Evolutionary conservation across 1,140 invertebrate genomes (phyloP), one percentile per base, ranked within the genome.

Genomic region (Cydia fagiglandana): DNA sequence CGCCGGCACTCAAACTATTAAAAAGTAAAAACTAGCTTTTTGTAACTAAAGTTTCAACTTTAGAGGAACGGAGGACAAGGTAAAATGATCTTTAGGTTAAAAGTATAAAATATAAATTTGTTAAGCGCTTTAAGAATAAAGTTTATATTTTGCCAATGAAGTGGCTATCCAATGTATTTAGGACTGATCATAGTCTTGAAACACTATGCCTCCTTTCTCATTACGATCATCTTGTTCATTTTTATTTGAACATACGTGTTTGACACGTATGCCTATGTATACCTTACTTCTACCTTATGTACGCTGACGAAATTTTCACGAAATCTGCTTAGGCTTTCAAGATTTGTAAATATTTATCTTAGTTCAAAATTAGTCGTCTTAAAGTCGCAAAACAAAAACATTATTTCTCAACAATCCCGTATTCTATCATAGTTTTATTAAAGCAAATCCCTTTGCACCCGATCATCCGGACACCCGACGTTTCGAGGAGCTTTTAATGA

Each of bases 1-100:
- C 64, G 5, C 9, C 64, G 64, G 77, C 80, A 81, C 80, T 81
- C 78, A 79, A 81, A 79, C 80, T 81, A 79, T 81, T 81, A 81
- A 76, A 80, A 81, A 77, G 68, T 74, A 38, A 28, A 17, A 20
- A 86, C 89, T 88, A 61, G 89, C 88, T 61, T 61, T 61, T 61
- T 61, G 53, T 47, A 47, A 56, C 53, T 56, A 15, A 34, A 53
- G 28, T 28, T 3, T 28, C 3, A 61, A 61, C 56, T 61, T 7
- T 12, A 15, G 15, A 0, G 56, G 5, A 20, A 2, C 15, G 15
- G 17, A 10, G 7, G 56, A 24, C 15, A 15, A 5, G 47, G 4
- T 24, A 20, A 61, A 24, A 24, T 24, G 9, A 2, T 3, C 56
- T 24, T 61, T 61, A 12, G 7, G 9, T 24, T 24, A 12, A 20